Evolutionary conservation across 2,888 invertebrate genomes (phyloP).

Genomic region (Ophioninae sp.): DNA sequence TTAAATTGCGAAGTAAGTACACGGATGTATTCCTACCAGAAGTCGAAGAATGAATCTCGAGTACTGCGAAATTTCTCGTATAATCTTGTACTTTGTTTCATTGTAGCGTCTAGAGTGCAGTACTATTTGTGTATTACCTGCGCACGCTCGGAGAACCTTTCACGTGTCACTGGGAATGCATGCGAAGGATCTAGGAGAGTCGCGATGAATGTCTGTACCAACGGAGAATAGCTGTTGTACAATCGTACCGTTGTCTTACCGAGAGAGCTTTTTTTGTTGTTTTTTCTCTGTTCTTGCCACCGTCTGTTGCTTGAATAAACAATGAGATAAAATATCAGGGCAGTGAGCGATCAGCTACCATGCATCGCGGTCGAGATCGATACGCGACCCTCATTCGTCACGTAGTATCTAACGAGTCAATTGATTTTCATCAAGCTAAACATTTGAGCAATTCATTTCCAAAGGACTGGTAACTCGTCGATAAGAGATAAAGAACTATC

Average conservation of each 20-base stretch:
- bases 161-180: conserved; percentile 38
- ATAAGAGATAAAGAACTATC: neutral
- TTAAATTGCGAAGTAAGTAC: conserved; percentile 16
- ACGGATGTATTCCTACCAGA: conserved; percentile 26
- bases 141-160: conserved; percentile 44
- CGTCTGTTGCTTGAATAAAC: conserved; percentile 19
- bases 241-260: conserved; percentile 35
- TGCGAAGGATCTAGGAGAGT: conserved; percentile 15
- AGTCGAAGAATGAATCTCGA: conserved; percentile 15
- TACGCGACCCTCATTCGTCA: conserved; percentile 10
- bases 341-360: neutral
- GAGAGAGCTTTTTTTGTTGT: neutral
- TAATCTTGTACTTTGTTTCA: conserved; percentile 22
- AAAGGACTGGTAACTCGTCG: neutral
- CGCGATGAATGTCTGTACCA: conserved; percentile 13
- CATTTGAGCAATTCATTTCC: neutral
- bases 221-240: conserved; percentile 28
- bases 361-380: conserved; percentile 24
- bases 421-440: neutral
- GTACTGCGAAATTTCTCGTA: neutral
- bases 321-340: conserved; percentile 33
- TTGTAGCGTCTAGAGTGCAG: conserved; percentile 24
- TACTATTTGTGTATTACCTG: conserved; percentile 8
- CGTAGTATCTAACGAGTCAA: neutral
- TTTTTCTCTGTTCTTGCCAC: neutral